phyloP scores from a whole-genome alignment of 2,888 invertebrate species.

The Philaethria dido region DNA sequence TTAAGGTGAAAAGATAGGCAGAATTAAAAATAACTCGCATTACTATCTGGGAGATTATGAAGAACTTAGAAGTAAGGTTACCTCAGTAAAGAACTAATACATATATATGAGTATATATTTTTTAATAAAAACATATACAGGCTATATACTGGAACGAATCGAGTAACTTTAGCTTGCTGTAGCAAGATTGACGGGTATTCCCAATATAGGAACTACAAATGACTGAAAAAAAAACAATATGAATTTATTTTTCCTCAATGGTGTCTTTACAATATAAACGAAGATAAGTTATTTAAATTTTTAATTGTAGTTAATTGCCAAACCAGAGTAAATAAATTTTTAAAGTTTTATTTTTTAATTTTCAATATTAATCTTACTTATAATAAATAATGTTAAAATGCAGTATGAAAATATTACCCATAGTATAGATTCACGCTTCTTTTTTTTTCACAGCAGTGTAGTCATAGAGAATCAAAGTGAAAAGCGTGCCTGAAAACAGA shows the following conservation, averaged over 20 bases:
- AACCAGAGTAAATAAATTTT: no score
- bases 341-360: no score
- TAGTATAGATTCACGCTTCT: no score
- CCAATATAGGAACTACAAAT: not conserved
- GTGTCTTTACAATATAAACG: not conserved
- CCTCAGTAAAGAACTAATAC: not conserved
- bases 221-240: not conserved
- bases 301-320: no score
- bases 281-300: no score
- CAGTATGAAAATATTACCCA: no score
- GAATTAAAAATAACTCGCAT: not conserved
- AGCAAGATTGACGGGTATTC: no score
- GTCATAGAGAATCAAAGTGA: no score
- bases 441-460: no score
- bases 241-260: constrained; percentile 3
- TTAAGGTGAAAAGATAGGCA: not conserved
- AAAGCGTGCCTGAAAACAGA: no score
- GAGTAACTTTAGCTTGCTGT: not conserved
- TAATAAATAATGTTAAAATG: no score
- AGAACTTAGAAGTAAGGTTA: not conserved
- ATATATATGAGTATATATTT: not conserved
- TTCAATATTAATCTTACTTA: no score
- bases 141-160: not conserved
- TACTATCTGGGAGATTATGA: not conserved
- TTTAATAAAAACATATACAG: not conserved